phyloP scores from a whole-genome alignment of 2,888 invertebrate species.

The Cataglyphis altisquamis region DNA sequence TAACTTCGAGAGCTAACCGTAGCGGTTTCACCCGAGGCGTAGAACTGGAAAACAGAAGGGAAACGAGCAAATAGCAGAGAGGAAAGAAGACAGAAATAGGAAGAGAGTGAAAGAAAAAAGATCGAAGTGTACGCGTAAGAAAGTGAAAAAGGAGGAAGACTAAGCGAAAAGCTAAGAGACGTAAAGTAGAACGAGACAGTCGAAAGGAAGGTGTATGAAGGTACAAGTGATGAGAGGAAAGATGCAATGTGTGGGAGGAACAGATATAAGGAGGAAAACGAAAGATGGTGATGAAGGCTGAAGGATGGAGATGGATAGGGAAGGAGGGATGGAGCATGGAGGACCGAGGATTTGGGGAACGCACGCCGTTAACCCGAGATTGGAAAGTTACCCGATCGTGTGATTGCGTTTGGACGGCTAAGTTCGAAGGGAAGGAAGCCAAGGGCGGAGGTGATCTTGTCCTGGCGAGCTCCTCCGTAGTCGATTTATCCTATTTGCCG shows the following conservation, averaged over 20 bases:
- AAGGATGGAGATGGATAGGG: conserved; percentile 30
- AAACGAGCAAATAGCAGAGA: conserved; percentile 29
- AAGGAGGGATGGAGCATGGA: conserved; percentile 28
- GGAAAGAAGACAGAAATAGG: background rate
- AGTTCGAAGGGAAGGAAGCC: conserved; percentile 67
- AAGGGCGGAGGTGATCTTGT: conserved; percentile 58
- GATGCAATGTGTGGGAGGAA: conserved; percentile 20
- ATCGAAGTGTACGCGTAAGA: background rate
- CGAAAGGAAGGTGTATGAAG: conserved; percentile 17
- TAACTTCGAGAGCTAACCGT: conserved; percentile 63
- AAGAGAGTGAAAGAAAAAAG: background rate
- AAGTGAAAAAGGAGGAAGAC: background rate
- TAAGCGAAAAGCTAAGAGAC: conserved; percentile 7
- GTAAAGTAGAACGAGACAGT: conserved; percentile 33
- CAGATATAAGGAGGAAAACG: conserved; percentile 21
- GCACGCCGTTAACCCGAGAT: conserved; percentile 80
- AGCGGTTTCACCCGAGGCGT: conserved; percentile 44
- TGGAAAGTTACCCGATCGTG: conserved; percentile 83
- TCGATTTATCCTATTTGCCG: conserved; percentile 54
- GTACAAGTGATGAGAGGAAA: conserved; percentile 25
- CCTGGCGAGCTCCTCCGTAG: conserved; percentile 32
- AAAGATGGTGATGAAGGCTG: background rate
- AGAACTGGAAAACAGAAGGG: conserved; percentile 19
- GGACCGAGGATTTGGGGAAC: conserved; percentile 73
- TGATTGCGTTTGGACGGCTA: conserved; percentile 79